These are phyloP conservation scores for Poliocrania exsul DNA, from an alignment of 2,797 vertebrate genomes.

Conservation along the genomic window DNA sequence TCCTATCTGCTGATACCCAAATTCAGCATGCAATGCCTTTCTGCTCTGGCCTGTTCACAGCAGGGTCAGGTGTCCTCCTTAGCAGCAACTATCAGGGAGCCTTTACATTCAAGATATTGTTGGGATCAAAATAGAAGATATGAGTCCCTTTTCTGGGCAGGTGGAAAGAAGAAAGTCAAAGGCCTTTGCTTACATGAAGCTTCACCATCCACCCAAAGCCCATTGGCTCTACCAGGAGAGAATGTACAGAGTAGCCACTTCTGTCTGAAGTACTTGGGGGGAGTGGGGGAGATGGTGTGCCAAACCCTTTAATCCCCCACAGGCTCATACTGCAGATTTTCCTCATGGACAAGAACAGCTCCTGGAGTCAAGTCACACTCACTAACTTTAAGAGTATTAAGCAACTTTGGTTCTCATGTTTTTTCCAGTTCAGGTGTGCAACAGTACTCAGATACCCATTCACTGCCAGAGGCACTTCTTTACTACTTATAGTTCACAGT, in stretches of 20 bases:
- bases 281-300: fast-evolving
- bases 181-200: not conserved
- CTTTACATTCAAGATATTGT: not conserved
- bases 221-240: fast-evolving
- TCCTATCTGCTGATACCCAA: not conserved
- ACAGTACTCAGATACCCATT: fast-evolving
- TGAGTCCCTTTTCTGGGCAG: not conserved
- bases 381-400: not conserved
- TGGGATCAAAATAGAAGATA: not conserved
- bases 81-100: fast-evolving
- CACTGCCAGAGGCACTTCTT: not conserved
- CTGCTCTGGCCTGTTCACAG: not conserved
- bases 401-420: not conserved
- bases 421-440: not conserved
- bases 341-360: not conserved
- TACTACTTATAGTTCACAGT: not conserved
- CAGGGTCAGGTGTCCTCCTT: too few species aligned
- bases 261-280: not conserved
- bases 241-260: not conserved
- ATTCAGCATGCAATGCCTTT: not conserved
- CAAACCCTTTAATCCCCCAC: not conserved
- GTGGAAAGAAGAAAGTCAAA: not conserved
- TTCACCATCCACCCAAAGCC: not conserved
- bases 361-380: not conserved
- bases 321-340: not conserved